Evolutionary conservation across 2,888 invertebrate species (phyloP), one percentile per base, ranked within the genome.

Genomic region (Sesia bembeciformis): DNA sequence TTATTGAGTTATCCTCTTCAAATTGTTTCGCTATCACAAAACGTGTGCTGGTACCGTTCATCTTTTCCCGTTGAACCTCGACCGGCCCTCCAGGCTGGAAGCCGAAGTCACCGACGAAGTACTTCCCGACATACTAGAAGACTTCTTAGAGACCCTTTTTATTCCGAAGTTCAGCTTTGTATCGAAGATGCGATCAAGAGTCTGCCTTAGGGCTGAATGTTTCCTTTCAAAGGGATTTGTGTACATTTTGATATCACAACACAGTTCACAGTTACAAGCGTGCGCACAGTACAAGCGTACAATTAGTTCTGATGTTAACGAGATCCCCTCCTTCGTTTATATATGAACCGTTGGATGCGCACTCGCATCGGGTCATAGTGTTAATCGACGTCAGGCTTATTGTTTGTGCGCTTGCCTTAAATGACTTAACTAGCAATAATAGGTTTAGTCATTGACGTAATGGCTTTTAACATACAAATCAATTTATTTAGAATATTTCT

Each of bases 141-240:
- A 74, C 76, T 4, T 76, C 63, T 52, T 71, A 73, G 42, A 79
- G 59, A 23, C 65, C 65, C 23, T 75, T 74, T 64, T 85, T 87
- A 71, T 74, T 81, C 74, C 76, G 63, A 88, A 86, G 64, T 81
- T 84, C 3, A 83, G 65, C 23, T 40, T 52, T 7, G 8, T 40
- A 5, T 39, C 52, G 40, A 52, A 40, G 4, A 93, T 81, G 57
- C 91, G 91, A 72, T 93, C 93, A 66, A 93, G 81, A 67, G 92
- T 90, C 71, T 93, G 93, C 65, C 93, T 90, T 72, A 93, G 87
- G 55, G 91, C 91, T 8, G 93, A 93, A 74, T 93, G 93, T 65
- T 93, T 93, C 63, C 93, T 90, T 63, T 93, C 93, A 72, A 93
- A 93, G 54, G 93, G 93, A 74, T 93, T 93, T 58, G 93, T 93